A percentile compares a stretch with the other conserved stretches of the same genome.
phyloP scores from a whole-genome alignment of 2,113 vertebrate species.

The Greenwoodochromis staneri region DNA sequence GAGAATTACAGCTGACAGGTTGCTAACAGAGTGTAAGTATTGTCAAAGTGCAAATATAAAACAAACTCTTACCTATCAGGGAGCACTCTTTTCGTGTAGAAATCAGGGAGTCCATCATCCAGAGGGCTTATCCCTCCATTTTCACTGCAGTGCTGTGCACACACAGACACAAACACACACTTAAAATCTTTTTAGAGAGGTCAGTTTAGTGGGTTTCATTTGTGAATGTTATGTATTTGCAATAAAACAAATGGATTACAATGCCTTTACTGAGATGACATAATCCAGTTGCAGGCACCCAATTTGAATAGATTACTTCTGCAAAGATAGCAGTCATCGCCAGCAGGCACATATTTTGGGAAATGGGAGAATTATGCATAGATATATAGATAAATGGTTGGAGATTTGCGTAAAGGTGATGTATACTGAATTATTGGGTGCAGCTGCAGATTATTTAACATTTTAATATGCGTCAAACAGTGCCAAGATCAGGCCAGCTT shows the following conservation, averaged over 20 bases:
- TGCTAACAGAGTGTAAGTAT: neutral
- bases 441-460: neutral
- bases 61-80: slow-evolving; percentile 70
- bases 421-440: neutral
- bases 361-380: neutral
- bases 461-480: neutral
- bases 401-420: neutral
- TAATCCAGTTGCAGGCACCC: slow-evolving; percentile 24
- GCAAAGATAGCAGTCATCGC: neutral
- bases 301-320: slow-evolving; percentile 32
- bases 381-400: neutral
- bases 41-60: neutral
- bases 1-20: neutral
- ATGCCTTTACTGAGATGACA: neutral
- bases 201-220: neutral
- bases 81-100: slow-evolving; percentile 80
- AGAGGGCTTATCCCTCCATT: slow-evolving; percentile 76
- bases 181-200: neutral
- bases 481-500: neutral
- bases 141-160: slow-evolving; percentile 69
- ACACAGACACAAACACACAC: slow-evolving; percentile 5
- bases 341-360: neutral
- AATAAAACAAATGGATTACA: slow-evolving; percentile 43
- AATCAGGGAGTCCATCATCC: slow-evolving; percentile 83
- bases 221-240: slow-evolving; percentile 28